Conservation (phyloP, 2,888 invertebrate genomes). For the Dynastes grantii region DNA sequence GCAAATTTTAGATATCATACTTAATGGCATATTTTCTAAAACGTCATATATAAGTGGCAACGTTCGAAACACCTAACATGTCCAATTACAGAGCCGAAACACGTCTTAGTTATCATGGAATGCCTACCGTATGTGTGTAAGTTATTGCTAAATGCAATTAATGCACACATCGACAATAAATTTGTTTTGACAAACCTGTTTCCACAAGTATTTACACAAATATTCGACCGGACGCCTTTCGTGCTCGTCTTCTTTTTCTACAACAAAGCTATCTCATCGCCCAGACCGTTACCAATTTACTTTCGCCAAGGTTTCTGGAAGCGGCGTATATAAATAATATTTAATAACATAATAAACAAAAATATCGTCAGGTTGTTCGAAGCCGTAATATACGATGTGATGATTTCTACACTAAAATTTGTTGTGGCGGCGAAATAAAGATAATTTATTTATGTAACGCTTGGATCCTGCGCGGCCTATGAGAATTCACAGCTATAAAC, state of each 20-base stretch:
- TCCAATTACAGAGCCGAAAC: conserved; percentile 19
- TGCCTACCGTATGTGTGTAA: conserved; percentile 23
- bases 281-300: conserved; percentile 2
- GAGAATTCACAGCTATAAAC: neutral
- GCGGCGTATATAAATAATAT: neutral
- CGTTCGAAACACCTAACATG: conserved; percentile 13
- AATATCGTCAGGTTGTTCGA: conserved; percentile 11
- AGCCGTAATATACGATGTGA: neutral
- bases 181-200: conserved; percentile 31
- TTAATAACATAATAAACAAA: conserved; percentile 30
- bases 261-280: neutral
- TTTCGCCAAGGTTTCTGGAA: neutral
- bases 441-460: neutral
- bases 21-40: too few relatives aligned
- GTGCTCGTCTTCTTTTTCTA: neutral
- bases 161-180: conserved; percentile 31
- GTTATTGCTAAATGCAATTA: conserved; percentile 33
- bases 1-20: neutral
- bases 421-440: neutral
- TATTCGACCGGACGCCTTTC: conserved; percentile 3
- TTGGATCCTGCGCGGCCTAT: too few relatives aligned
- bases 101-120: conserved; percentile 25
- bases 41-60: neutral
- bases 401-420: neutral
- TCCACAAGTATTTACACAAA: conserved; percentile 11